Evolutionary conservation across 2,113 vertebrate genomes (phyloP).

Genomic region (Nothobranchius kuhntae): DNA sequence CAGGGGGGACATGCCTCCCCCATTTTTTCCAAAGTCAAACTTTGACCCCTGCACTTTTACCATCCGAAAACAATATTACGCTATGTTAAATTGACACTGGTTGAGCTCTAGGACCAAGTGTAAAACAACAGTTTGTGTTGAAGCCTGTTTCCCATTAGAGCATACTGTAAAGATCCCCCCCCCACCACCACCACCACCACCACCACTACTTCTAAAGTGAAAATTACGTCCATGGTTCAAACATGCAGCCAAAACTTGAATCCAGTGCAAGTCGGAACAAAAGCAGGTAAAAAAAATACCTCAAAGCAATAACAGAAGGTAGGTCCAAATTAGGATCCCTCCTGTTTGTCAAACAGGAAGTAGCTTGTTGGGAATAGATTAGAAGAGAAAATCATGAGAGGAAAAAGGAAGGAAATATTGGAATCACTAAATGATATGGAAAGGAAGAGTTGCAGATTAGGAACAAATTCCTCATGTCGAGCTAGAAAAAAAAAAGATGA

Average conservation of each 20-base stretch:
- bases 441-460: conserved; percentile 10
- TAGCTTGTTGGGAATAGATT: conserved; percentile 29
- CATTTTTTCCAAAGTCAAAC: too few relatives aligned
- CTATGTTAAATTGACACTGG: too few relatives aligned
- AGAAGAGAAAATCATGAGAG: conserved; percentile 15
- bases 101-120: too few relatives aligned
- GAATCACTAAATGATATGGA: conserved; percentile 19
- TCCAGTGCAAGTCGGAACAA: conserved; percentile 26
- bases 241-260: conserved; percentile 2
- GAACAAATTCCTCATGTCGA: background rate
- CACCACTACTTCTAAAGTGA: background rate
- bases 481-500: conserved; percentile 4
- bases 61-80: too few relatives aligned
- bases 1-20: too few relatives aligned
- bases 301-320: background rate
- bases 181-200: too few relatives aligned
- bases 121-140: too few relatives aligned
- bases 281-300: conserved; percentile 10
- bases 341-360: conserved; percentile 16
- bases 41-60: too few relatives aligned
- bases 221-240: background rate
- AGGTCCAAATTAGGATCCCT: background rate
- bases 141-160: too few relatives aligned
- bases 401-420: conserved; percentile 34
- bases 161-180: too few relatives aligned